Base-by-base conservation (phyloP, 1,140 invertebrate species). In the Tenebrio molitor region DNA sequence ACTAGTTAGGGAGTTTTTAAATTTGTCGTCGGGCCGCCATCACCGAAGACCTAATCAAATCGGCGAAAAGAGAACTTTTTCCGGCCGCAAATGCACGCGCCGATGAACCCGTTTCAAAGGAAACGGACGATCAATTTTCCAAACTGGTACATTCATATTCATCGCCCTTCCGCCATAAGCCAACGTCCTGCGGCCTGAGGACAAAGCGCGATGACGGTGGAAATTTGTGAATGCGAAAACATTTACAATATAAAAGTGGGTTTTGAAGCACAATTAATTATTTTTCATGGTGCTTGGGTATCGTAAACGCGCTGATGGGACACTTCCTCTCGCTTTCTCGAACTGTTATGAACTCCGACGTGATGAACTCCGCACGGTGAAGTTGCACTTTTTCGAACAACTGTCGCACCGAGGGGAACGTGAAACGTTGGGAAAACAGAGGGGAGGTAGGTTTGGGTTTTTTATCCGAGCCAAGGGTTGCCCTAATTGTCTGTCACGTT, bases 181-280 rank as follows among this genome's bases (percentile, higher is more conserved):
- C n/a, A n/a, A n/a, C n/a, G n/a, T n/a, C n/a, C n/a, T n/a, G n/a
- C n/a, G n/a, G n/a, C n/a, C n/a, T n/a, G 0, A 10, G 16, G 8
- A 36, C 29, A 65, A 65, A 39, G 62, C 6, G 33, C 29, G 33
- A 65, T 58, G 50, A 58, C 50, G 0, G 1, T 58, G 21, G 50
- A 76, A 77, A 25, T 69, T 65, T 33, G 44, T 71, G 72, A 77
- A 79, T 73, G 73, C 70, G 72, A 77, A 74, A 74, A 73, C 74
- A 72, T 73, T 75, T 75, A 75, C 71, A 72, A 71, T 46, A 75
- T 70, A 44, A 79, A 79, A 76, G 76, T 77, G 58, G 74, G 66
- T 79, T 74, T 77, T 77, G 78, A 79, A 79, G 78, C 77, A 78
- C 78, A 72, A 79, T 79, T 79, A 79, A 79, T 79, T 79, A 79